A percentile compares a stretch with the other conserved stretches of the same genome.
These are phyloP conservation scores for Myiopsitta monachus DNA, from an alignment of 2,113 vertebrate genomes.

Conservation along the genomic window DNA sequence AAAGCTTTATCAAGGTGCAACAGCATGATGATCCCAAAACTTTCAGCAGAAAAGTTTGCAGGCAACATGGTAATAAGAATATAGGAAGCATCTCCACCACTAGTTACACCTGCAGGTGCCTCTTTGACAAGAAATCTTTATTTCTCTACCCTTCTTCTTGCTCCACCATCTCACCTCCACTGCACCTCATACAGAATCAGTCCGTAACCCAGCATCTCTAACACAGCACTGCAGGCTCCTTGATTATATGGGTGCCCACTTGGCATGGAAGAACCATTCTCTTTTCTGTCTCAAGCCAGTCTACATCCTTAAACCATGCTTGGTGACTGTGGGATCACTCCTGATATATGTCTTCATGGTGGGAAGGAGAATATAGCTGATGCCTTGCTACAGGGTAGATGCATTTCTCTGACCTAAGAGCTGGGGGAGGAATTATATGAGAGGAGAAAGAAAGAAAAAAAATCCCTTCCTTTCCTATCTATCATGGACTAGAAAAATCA, in stretches of 20 bases:
- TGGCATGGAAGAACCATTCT: not conserved
- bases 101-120: not conserved
- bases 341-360: not conserved
- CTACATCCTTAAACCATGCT: not conserved
- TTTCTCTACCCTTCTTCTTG: not conserved
- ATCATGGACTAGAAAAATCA: constrained; percentile 29
- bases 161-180: accelerated
- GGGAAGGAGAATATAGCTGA: not conserved
- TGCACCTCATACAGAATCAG: accelerated
- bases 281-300: not conserved
- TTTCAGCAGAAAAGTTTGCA: not conserved
- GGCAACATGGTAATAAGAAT: not conserved
- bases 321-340: not conserved
- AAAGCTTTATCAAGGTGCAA: not conserved
- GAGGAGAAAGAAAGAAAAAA: not conserved
- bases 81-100: not conserved
- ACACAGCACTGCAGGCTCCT: not conserved
- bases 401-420: not conserved
- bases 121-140: not conserved
- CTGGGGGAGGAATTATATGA: not conserved
- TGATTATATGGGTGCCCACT: accelerated
- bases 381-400: not conserved
- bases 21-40: not conserved
- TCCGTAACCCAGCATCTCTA: not conserved
- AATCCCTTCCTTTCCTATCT: not conserved